Evolutionary conservation across 2,888 invertebrate species (phyloP), one percentile per base, ranked within the genome.

Genomic region (Choreutis nemorana): DNA sequence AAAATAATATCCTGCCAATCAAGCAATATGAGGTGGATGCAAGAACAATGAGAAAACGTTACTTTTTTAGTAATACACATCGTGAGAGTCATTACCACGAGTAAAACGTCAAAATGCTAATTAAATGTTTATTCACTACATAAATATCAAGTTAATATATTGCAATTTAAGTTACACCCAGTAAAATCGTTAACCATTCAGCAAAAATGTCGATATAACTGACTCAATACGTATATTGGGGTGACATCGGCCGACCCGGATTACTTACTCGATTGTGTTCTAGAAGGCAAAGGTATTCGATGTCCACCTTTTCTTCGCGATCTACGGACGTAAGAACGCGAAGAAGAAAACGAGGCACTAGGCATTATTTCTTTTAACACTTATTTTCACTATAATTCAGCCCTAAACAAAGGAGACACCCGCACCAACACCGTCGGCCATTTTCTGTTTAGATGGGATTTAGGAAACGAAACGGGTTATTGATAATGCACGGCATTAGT

Each of bases 291-390:
- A 53, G 89, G 89, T 70, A 89, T 90, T 67, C 93, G 86, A 81
- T 91, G 91, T 56, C 89, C 90, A 70, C 90, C 91, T 89, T 93
- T 92, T 83, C 93, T 89, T 70, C 92, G 86, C 72, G 93, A 93
- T 81, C 93, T 87, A 78, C 93, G 87, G 63, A 91, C 89, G 83
- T 91, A 92, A 81, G 91, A 90, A 84, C 92, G 88, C 79, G 91
- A 90, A 80, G 92, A 91, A 70, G 91, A 91, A 81, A 93, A 92
- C 75, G 93, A 93, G 83, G 93, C 93, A 86, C 93, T 93, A 85
- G 93, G 94, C 94, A 94, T 91, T 82, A 86, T 90, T 79, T 77
- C 75, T 78, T 65, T 63, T 63, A 58, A 47, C 66, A 68, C 72
- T 78, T 75, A 78, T 66, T 68, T 72, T 72, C 77, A 72, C 71